A percentile compares a stretch with the other conserved stretches of the same genome.
These are phyloP conservation scores for Turritopsis rubra DNA, from an alignment of 30 jellyfish, hydroid and myxozoan species.

Conservation along the genomic window DNA sequence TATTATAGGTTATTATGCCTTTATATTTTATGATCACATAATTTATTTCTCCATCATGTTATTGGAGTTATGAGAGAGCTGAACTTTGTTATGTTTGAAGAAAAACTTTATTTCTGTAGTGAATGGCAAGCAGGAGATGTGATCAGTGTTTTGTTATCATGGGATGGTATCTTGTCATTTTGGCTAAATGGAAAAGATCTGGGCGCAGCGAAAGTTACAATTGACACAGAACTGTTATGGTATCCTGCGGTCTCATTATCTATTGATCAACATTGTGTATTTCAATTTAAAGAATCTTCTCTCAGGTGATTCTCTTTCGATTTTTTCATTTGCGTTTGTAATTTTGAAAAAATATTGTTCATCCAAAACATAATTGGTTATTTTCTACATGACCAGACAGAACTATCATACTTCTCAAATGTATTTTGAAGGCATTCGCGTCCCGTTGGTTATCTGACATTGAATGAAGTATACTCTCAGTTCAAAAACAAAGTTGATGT, in stretches of 20 bases:
- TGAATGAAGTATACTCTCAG: neutral
- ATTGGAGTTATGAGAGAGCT: neutral
- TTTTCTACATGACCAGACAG: neutral
- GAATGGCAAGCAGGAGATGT: slow-evolving; percentile 76
- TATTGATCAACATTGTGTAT: slow-evolving; percentile 59
- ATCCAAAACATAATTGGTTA: too few species aligned
- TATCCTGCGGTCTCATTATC: slow-evolving; percentile 80
- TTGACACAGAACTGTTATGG: slow-evolving; percentile 54
- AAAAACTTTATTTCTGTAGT: slow-evolving; percentile 22
- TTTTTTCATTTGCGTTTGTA: neutral
- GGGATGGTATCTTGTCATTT: slow-evolving; percentile 73
- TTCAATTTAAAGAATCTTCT: slow-evolving; percentile 27
- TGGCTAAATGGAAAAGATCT: slow-evolving; percentile 85
- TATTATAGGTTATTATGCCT: too few species aligned
- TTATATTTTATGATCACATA: too few species aligned
- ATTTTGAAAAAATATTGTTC: too few species aligned
- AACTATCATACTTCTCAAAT: neutral
- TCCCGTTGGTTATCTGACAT: neutral
- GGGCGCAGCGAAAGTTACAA: slow-evolving; percentile 47
- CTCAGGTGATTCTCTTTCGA: slow-evolving; percentile 29
- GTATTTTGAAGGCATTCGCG: neutral
- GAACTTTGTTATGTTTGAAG: neutral
- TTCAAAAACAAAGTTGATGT: neutral
- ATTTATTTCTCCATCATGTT: too few species aligned
- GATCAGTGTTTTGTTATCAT: slow-evolving; percentile 65